These are phyloP conservation scores for Bellardia bayeri DNA, from an alignment of 2,888 invertebrate genomes.

Conservation along the genomic window DNA sequence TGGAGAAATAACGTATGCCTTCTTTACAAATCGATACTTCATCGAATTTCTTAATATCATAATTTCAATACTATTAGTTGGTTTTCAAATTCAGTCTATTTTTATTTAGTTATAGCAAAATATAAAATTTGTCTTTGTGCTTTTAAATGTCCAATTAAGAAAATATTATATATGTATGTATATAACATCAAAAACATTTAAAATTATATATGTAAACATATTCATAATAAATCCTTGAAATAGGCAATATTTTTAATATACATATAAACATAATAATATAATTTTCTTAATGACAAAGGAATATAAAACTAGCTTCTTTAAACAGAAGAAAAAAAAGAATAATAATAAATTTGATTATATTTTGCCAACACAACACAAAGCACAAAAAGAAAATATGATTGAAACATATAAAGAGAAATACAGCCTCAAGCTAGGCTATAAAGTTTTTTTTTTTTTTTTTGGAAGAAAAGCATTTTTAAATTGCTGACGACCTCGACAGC, in stretches of 20 bases:
- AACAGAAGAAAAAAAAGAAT: not conserved
- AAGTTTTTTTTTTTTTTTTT: conserved; percentile 13
- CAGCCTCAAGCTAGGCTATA: conserved; percentile 15
- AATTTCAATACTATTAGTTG: too few species aligned
- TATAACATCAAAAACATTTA: not conserved
- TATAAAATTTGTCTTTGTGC: not conserved
- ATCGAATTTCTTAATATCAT: too few species aligned
- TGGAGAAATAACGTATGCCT: too few species aligned
- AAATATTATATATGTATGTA: not conserved
- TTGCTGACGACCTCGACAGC: conserved; percentile 13
- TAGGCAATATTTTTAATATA: conserved; percentile 25
- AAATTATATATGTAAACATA: not conserved
- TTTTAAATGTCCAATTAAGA: not conserved
- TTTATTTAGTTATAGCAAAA: not conserved
- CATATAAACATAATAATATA: conserved; percentile 1
- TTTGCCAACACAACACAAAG: conserved; percentile 1
- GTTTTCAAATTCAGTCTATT: too few species aligned
- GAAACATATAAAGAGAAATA: not conserved
- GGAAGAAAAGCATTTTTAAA: conserved; percentile 41
- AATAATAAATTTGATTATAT: not conserved
- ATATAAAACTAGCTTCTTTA: not conserved
- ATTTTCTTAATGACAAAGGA: conserved; percentile 4
- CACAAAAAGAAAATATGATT: conserved; percentile 1
- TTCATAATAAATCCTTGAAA: not conserved
- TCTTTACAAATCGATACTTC: too few species aligned